phyloP scores from a whole-genome alignment of 2,113 vertebrate species.

The Alethe castanea region DNA sequence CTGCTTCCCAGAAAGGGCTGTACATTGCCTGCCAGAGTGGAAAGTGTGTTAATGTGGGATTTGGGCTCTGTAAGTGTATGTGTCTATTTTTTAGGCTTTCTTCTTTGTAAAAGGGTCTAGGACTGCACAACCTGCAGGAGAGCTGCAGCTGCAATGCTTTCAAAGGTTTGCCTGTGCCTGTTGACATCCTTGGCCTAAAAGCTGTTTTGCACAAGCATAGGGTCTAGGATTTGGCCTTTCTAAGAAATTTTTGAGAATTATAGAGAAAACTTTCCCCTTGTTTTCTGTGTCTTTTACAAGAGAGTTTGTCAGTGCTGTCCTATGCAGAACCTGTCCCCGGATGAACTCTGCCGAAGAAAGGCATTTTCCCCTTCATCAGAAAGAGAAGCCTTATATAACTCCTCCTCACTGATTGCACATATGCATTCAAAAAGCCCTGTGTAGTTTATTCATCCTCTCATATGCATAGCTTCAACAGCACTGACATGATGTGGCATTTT shows the following conservation, averaged over 20 bases:
- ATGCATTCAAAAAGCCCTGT: conserved; percentile 15
- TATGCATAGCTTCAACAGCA: not conserved
- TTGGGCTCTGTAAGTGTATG: not conserved
- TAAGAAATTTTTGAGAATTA: not conserved
- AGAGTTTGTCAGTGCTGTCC: not conserved
- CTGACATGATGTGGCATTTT: not conserved
- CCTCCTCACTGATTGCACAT: conserved; percentile 11
- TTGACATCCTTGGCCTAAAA: not conserved
- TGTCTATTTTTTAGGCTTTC: not conserved
- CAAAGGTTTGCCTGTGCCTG: not conserved
- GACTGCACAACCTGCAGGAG: not conserved
- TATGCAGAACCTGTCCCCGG: not conserved
- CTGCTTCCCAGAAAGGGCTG: accelerated
- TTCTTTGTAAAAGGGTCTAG: not conserved
- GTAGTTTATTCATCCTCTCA: conserved; percentile 31
- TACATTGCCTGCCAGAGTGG: not conserved
- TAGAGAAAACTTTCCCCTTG: not conserved
- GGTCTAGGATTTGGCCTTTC: not conserved
- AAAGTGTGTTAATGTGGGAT: not conserved
- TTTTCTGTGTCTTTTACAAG: not conserved
- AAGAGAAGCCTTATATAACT: conserved; percentile 30
- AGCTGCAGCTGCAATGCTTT: not conserved
- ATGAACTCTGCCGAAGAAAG: not conserved
- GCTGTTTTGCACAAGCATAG: not conserved
- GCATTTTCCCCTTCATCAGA: not conserved